Evolutionary conservation across 2,888 invertebrate genomes (phyloP).

Genomic region (Liopterus haemorrhoidalis): DNA sequence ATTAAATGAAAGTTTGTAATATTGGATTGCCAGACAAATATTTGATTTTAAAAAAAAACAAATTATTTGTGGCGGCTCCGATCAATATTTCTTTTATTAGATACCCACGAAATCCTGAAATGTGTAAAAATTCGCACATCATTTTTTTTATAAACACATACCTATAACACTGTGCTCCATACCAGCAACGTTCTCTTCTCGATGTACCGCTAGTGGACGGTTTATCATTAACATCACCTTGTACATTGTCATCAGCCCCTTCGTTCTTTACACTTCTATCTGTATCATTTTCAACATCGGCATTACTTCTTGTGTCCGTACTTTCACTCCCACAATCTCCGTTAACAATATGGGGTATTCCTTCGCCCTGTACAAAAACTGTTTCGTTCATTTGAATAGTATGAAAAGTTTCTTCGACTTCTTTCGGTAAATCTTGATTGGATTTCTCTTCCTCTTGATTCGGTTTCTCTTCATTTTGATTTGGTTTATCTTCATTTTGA

Average conservation of each 20-base stretch:
- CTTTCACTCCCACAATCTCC: not conserved
- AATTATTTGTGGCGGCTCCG: no score
- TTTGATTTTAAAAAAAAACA: no score
- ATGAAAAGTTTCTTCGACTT: not conserved
- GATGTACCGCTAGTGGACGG: constrained; percentile 21
- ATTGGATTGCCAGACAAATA: no score
- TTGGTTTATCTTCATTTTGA: constrained; percentile 2
- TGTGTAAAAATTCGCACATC: no score
- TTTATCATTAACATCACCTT: constrained; percentile 10
- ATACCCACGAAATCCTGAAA: no score
- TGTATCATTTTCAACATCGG: constrained; percentile 1
- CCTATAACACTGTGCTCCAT: constrained; percentile 60
- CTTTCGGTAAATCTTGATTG: not conserved
- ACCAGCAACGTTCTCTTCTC: constrained; percentile 53
- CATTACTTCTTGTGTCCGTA: not conserved
- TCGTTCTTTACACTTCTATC: not conserved
- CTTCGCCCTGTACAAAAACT: constrained; percentile 9
- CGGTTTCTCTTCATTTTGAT: constrained; percentile 3
- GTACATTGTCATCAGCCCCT: constrained; percentile 3
- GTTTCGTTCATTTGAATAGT: constrained; percentile 8
- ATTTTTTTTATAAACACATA: constrained; percentile 37
- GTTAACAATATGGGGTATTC: not conserved
- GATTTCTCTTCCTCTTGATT: not conserved
- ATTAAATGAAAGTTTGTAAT: no score
- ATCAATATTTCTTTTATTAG: not conserved